Evolutionary conservation across 1,140 invertebrate genomes (phyloP), one percentile per base, ranked within the genome.

Genomic region (Drosophila leontia): DNA sequence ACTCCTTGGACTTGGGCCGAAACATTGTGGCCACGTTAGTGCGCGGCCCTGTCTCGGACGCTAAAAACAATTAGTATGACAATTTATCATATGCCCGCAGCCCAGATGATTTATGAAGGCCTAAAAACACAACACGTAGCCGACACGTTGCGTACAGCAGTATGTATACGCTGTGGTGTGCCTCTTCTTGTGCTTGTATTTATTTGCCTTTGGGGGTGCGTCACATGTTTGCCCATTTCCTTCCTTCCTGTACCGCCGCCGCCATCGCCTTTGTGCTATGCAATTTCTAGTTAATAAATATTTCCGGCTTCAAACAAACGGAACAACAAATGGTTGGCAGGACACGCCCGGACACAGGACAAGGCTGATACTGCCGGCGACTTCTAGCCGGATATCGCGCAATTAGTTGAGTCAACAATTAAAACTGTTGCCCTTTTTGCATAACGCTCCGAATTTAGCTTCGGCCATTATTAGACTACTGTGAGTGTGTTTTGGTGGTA

Each of bases 41-140:
- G 48, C 50, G 75, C 44, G 67, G 47, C 65, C 65, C 65, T 88
- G 80, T 78, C 84, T 75, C 74, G 78, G 80, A 79, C 82, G 86
- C 72, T 84, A 79, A 91, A 91, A 91, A 91, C 88, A 91, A 91
- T 91, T 91, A 91, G 88, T 91, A 91, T 88, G 88, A 88, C 88
- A 91, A 91, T 91, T 91, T 91, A 91, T 91, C 87, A 91, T 91
- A 82, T 71, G 83, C 83, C 78, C 75, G 68, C 71, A 80, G 69
- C 72, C 75, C 75, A 47, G 80, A 91, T 91, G 87, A 91, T 91
- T 91, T 91, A 91, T 91, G 88, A 78, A 80, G 68, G 68, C 74
- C 59, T 70, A 76, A 45, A 39, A 71, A 62, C 63, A 62, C 63
- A 82, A 41, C 51, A 70, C 69, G 69, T 71, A 71, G 53, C 67